Evolutionary conservation across 2,797 vertebrate species (phyloP).

Genomic region (Gallinago stenura): DNA sequence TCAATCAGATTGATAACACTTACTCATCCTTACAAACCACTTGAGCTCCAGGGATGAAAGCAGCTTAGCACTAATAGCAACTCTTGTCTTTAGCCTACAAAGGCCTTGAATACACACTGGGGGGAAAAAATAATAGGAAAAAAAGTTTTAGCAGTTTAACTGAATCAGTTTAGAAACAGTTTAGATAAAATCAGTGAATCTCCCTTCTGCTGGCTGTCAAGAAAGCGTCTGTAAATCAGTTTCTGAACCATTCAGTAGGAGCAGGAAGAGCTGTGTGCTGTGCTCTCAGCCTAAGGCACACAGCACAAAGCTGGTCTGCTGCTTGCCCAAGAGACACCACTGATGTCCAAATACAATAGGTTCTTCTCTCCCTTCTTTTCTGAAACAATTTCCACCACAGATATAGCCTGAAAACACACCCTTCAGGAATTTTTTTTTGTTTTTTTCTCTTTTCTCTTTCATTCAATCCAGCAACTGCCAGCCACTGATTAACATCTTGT

Average conservation of each 20-base stretch:
- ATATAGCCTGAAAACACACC: background rate
- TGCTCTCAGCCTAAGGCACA: fast-evolving
- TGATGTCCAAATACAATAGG: too few relatives aligned
- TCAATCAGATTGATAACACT: background rate
- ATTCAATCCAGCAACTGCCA: background rate
- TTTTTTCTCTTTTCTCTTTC: background rate
- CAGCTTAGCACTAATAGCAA: background rate
- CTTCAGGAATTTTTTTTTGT: background rate
- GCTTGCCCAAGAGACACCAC: background rate
- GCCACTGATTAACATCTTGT: background rate
- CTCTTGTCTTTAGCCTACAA: background rate
- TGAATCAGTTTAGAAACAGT: background rate
- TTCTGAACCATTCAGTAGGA: background rate
- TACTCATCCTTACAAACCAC: background rate
- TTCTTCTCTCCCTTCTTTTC: background rate
- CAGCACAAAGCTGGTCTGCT: background rate
- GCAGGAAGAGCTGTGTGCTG: background rate
- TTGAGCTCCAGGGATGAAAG: background rate
- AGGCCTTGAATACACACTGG: background rate
- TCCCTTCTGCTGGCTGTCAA: background rate
- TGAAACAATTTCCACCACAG: background rate
- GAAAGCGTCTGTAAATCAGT: background rate
- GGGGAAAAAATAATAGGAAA: background rate
- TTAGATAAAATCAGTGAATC: background rate
- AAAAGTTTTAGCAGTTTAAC: background rate